phyloP scores from a whole-genome alignment of 1,140 invertebrate species.

The Lepidostoma basale region DNA sequence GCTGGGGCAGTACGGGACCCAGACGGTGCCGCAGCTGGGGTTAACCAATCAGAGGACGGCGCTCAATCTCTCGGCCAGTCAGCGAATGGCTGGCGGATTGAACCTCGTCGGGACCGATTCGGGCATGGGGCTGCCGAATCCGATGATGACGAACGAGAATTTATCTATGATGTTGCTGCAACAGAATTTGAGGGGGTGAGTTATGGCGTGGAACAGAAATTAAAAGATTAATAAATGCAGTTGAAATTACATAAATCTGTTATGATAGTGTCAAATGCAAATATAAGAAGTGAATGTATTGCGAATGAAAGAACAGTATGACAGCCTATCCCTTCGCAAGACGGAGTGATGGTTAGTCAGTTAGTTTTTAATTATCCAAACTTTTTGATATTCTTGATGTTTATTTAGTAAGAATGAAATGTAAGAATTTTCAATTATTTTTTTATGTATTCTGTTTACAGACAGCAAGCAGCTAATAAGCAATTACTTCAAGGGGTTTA shows the following conservation, averaged over 20 bases:
- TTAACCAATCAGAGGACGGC: slow-evolving; percentile 38
- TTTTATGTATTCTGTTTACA: neutral
- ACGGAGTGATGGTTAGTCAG: no score
- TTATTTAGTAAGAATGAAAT: no score
- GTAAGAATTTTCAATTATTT: neutral
- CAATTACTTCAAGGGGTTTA: slow-evolving; percentile 44
- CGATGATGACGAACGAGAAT: slow-evolving; percentile 56
- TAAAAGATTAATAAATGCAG: no score
- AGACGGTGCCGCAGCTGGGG: slow-evolving; percentile 23
- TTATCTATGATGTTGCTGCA: slow-evolving; percentile 59
- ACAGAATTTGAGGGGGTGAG: slow-evolving; percentile 60
- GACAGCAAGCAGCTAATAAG: slow-evolving; percentile 41
- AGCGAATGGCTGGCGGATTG: slow-evolving; percentile 41
- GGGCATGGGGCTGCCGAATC: slow-evolving; percentile 48
- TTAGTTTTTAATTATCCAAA: no score
- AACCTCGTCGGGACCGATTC: slow-evolving; percentile 47
- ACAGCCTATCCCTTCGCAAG: no score
- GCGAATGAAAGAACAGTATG: no score
- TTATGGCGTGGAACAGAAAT: no score
- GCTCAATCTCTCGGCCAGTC: slow-evolving; percentile 46
- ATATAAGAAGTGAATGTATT: no score
- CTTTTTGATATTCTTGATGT: no score
- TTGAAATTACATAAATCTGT: no score
- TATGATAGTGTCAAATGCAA: no score
- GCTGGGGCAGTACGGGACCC: slow-evolving; percentile 30